Conservation (phyloP, 2,797 vertebrate species). For the Tokudaia tokunoshimensis region DNA sequence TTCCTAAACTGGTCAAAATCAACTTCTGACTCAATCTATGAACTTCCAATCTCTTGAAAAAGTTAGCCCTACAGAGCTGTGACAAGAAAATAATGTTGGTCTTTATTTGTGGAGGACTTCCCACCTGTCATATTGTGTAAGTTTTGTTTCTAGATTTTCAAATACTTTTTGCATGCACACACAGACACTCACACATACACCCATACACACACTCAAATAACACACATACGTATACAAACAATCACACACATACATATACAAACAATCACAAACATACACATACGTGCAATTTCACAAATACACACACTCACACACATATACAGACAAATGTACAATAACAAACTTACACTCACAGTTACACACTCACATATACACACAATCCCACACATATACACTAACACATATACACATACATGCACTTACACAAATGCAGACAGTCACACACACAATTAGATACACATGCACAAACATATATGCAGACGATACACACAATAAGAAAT, state of each 20-base stretch:
- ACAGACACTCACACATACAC: not conserved
- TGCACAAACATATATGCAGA: not conserved
- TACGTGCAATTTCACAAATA: no score
- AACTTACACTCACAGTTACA: not conserved
- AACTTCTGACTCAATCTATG: conserved; percentile 67
- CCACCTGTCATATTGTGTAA: conserved; percentile 32
- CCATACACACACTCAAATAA: not conserved
- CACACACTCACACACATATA: no score
- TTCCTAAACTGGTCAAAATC: conserved; percentile 38
- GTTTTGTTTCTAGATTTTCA: conserved; percentile 49
- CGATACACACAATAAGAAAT: no score
- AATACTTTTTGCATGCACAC: not conserved
- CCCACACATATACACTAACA: not conserved
- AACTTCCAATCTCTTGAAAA: conserved; percentile 60
- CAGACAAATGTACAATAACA: not conserved
- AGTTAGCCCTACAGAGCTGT: not conserved
- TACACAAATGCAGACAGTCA: not conserved
- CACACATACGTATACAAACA: not conserved
- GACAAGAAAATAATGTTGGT: conserved; percentile 59
- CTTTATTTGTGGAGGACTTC: conserved; percentile 7
- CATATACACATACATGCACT: not conserved
- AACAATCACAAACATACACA: no score
- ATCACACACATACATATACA: not conserved
- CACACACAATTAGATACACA: not conserved
- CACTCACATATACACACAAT: not conserved